Conservation (phyloP, 1,140 invertebrate genomes). For the Pantala flavescens region DNA sequence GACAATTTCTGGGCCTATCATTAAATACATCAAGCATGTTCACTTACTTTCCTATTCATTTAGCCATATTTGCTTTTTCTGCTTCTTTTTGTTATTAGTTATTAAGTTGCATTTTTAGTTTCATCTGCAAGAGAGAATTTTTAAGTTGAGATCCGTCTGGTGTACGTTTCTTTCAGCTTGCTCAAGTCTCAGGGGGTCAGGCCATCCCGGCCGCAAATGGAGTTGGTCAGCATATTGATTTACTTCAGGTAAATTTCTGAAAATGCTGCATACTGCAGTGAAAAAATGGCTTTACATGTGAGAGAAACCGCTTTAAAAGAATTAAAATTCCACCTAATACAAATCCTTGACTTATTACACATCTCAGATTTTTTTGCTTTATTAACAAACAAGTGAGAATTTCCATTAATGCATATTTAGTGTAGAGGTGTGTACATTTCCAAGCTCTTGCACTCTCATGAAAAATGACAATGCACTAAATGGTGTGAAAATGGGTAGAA, state of each 20-base stretch:
- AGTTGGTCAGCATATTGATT: constrained; percentile 40
- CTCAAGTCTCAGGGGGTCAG: constrained; percentile 53
- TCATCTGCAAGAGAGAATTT: neutral
- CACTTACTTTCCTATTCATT: too few species aligned
- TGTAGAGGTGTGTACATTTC: too few species aligned
- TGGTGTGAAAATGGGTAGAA: too few species aligned
- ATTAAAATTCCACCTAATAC: too few species aligned
- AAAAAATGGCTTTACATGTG: neutral
- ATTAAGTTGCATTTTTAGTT: constrained; percentile 12
- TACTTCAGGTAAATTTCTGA: constrained; percentile 44
- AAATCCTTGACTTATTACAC: too few species aligned
- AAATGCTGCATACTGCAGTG: neutral
- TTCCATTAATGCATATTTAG: too few species aligned
- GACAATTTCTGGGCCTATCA: too few species aligned
- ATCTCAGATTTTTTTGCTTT: too few species aligned
- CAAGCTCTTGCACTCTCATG: too few species aligned
- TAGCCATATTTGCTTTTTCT: constrained; percentile 7
- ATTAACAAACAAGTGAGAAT: too few species aligned
- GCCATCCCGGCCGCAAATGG: constrained; percentile 37
- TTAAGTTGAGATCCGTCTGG: constrained; percentile 16
- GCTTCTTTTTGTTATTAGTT: constrained; percentile 8
- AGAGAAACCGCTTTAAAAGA: neutral
- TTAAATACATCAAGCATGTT: too few species aligned
- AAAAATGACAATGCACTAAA: too few species aligned
- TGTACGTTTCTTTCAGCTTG: constrained; percentile 39